Conservation (phyloP, 2,888 invertebrate genomes). For the Venusia cambrica region DNA sequence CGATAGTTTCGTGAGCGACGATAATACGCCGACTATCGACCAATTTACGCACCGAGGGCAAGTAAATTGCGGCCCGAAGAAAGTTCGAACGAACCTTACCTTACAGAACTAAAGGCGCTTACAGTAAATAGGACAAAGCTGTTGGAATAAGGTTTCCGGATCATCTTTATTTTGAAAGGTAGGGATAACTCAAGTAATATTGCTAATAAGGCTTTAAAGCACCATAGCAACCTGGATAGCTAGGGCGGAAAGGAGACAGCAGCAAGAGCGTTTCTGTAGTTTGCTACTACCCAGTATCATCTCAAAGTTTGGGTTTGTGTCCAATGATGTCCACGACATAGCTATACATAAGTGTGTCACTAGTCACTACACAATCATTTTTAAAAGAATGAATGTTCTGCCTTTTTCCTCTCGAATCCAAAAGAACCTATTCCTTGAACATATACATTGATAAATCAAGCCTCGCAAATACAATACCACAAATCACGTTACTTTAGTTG, state of each 20-base stretch:
- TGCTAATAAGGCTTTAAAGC: neutral
- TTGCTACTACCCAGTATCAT: too few relatives aligned
- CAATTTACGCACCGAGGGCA: constrained; percentile 47
- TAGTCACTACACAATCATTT: too few relatives aligned
- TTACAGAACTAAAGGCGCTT: constrained; percentile 16
- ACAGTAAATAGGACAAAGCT: constrained; percentile 10
- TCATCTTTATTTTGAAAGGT: neutral
- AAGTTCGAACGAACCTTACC: constrained; percentile 15
- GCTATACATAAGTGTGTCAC: too few relatives aligned
- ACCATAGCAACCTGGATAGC: neutral
- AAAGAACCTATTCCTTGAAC: constrained; percentile 20
- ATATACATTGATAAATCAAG: constrained; percentile 32
- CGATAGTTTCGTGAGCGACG: constrained; percentile 45
- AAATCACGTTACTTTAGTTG: constrained; percentile 44
- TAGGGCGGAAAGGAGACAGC: too few relatives aligned
- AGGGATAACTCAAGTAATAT: neutral
- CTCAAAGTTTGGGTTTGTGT: too few relatives aligned
- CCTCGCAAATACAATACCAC: constrained; percentile 38
- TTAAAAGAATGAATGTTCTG: constrained; percentile 12
- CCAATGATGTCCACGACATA: too few relatives aligned
- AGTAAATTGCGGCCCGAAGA: constrained; percentile 39
- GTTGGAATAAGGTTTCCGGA: constrained; percentile 7
- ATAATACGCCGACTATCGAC: constrained; percentile 46
- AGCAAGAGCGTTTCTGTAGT: too few relatives aligned
- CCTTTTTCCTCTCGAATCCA: constrained; percentile 8